Percentiles rank a stretch among this genome's conserved stretches.
phyloP scores from a whole-genome alignment of 2,797 vertebrate species.

The Bradypodion pumilum region DNA sequence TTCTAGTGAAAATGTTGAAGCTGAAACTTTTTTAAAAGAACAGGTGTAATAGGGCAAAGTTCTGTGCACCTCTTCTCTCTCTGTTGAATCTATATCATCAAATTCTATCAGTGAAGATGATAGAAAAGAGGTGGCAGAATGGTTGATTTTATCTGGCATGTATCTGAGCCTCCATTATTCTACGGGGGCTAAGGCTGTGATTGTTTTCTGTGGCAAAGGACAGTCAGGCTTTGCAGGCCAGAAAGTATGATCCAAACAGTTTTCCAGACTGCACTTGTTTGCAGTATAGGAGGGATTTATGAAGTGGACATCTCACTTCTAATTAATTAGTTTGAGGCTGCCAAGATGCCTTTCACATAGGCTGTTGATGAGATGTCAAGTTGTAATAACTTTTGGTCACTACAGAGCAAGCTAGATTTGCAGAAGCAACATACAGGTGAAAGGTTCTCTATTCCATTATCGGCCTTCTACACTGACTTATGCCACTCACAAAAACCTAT shows the following conservation, averaged over 20 bases:
- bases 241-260: fast-evolving
- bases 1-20: slow-evolving; percentile 43
- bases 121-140: not conserved
- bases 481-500: slow-evolving; percentile 17
- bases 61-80: not conserved
- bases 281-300: not conserved
- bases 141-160: not conserved
- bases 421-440: slow-evolving; percentile 10
- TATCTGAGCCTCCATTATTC: not conserved
- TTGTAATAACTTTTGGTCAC: slow-evolving; percentile 26
- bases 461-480: slow-evolving; percentile 25
- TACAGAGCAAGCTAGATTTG: not conserved
- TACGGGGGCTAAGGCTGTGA: too few relatives aligned
- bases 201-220: not conserved
- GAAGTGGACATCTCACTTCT: not conserved
- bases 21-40: not conserved
- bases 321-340: slow-evolving; percentile 20
- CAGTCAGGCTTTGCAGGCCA: not conserved
- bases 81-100: too few relatives aligned
- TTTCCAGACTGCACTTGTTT: not conserved
- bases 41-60: not conserved
- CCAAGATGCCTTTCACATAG: slow-evolving; percentile 8
- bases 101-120: too few relatives aligned
- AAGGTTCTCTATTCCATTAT: not conserved
- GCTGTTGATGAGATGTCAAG: slow-evolving; percentile 12